A percentile compares a stretch with the other conserved stretches of the same genome.
Conservation (phyloP, 2,113 vertebrate species). For the Malurus alboscapulatus region DNA sequence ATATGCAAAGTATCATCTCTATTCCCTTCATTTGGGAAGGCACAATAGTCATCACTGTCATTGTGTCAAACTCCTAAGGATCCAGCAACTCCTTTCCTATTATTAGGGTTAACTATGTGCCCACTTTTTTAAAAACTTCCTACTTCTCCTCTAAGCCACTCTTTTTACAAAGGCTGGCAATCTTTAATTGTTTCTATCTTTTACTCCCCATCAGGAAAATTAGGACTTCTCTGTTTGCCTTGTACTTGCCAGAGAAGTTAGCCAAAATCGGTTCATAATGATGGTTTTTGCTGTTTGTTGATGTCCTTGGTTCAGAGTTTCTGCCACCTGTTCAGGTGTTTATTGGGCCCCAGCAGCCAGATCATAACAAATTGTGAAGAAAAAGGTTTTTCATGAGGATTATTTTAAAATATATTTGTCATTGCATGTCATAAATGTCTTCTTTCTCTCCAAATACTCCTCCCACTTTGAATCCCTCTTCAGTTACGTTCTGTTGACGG, state of each 20-base stretch:
- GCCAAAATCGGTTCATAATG: not conserved
- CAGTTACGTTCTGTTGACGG: not conserved
- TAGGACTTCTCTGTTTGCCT: not conserved
- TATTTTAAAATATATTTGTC: not conserved
- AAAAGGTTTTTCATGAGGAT: not conserved
- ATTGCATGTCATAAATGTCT: not conserved
- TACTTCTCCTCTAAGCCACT: not conserved
- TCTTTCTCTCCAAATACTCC: not conserved
- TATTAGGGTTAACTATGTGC: not conserved
- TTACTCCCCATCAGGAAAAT: not conserved
- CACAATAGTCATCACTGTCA: not conserved
- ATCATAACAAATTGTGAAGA: not conserved
- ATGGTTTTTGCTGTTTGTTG: not conserved
- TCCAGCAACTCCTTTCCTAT: not conserved
- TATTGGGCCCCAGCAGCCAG: not conserved
- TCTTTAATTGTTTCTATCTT: not conserved
- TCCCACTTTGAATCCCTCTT: not conserved
- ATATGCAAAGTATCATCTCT: not conserved
- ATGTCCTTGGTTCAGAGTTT: not conserved
- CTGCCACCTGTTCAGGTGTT: not conserved
- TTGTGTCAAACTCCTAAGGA: fast-evolving
- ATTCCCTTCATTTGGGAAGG: not conserved
- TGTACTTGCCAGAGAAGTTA: not conserved
- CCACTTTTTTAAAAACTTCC: not conserved
- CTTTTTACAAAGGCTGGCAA: not conserved